phyloP scores from a whole-genome alignment of 2,888 invertebrate species.

The Meganola albula region DNA sequence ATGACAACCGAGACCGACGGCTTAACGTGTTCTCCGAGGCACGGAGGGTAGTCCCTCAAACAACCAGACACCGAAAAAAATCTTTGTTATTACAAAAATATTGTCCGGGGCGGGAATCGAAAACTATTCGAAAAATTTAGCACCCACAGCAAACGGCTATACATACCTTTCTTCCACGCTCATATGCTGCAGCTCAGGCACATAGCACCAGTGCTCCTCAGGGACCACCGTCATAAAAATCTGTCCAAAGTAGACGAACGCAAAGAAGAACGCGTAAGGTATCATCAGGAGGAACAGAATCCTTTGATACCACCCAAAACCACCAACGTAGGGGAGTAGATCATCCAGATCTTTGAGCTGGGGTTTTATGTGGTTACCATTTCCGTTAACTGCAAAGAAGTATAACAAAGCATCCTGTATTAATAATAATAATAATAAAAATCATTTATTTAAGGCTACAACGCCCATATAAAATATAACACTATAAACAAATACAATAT shows the following conservation, averaged over 20 bases:
- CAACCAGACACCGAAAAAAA: too few species aligned
- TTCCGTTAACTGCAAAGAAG: conserved; percentile 30
- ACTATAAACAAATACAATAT: too few species aligned
- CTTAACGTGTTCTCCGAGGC: too few species aligned
- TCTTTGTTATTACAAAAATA: too few species aligned
- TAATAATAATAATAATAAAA: neutral
- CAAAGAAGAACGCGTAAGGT: conserved; percentile 66
- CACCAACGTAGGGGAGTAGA: conserved; percentile 57
- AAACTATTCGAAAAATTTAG: too few species aligned
- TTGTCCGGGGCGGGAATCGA: too few species aligned
- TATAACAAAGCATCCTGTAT: neutral
- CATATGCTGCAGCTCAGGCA: conserved; percentile 45
- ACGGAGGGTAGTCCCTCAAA: too few species aligned
- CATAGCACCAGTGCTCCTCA: conserved; percentile 58
- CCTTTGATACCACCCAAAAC: conserved; percentile 68
- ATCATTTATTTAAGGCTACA: neutral
- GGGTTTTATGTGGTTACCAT: conserved; percentile 5
- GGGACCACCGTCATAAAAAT: conserved; percentile 69
- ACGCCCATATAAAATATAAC: neutral
- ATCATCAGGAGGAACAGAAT: conserved; percentile 66
- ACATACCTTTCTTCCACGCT: conserved; percentile 53
- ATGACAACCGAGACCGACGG: too few species aligned
- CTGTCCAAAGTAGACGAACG: conserved; percentile 67
- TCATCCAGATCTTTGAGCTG: conserved; percentile 60
- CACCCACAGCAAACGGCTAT: too few species aligned